Conservation (phyloP, 2,888 invertebrate genomes). For the Metacarcinus magister region DNA sequence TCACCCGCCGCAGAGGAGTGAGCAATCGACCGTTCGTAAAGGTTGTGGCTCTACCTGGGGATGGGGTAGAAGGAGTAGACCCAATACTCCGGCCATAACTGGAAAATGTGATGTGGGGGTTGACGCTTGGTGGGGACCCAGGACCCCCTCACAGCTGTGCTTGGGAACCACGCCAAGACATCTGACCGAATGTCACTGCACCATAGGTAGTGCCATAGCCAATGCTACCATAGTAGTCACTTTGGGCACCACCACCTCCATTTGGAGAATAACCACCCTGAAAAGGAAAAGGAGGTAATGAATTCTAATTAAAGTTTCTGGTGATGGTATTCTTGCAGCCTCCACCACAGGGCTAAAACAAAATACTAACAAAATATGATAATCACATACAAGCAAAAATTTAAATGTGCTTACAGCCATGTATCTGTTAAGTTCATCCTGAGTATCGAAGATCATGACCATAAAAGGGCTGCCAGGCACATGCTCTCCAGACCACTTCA, state of each 20-base stretch:
- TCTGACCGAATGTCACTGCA: slow-evolving; percentile 84
- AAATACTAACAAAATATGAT: neutral
- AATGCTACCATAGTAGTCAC: slow-evolving; percentile 85
- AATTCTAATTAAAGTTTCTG: slow-evolving; percentile 11
- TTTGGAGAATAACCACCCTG: slow-evolving; percentile 82
- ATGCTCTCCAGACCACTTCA: slow-evolving; percentile 87
- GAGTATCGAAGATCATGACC: slow-evolving; percentile 99
- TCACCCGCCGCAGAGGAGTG: slow-evolving; percentile 73
- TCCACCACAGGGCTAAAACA: neutral
- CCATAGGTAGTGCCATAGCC: slow-evolving; percentile 83
- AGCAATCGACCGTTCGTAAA: slow-evolving; percentile 62
- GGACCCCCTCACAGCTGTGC: slow-evolving; percentile 84
- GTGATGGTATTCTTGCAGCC: neutral
- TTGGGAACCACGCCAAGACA: slow-evolving; percentile 87
- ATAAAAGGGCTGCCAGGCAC: slow-evolving; percentile 97
- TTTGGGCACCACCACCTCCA: slow-evolving; percentile 79
- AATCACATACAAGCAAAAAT: neutral
- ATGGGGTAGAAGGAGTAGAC: slow-evolving; percentile 68
- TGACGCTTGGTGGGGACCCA: slow-evolving; percentile 82
- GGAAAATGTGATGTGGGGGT: slow-evolving; percentile 67
- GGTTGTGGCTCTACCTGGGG: slow-evolving; percentile 63
- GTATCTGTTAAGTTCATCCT: slow-evolving; percentile 87
- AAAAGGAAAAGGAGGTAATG: slow-evolving; percentile 17
- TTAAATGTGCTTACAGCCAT: slow-evolving; percentile 80
- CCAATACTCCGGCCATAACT: slow-evolving; percentile 66